Evolutionary conservation across 1,140 invertebrate species (phyloP).

Genomic region (Zelostemma sp.): DNA sequence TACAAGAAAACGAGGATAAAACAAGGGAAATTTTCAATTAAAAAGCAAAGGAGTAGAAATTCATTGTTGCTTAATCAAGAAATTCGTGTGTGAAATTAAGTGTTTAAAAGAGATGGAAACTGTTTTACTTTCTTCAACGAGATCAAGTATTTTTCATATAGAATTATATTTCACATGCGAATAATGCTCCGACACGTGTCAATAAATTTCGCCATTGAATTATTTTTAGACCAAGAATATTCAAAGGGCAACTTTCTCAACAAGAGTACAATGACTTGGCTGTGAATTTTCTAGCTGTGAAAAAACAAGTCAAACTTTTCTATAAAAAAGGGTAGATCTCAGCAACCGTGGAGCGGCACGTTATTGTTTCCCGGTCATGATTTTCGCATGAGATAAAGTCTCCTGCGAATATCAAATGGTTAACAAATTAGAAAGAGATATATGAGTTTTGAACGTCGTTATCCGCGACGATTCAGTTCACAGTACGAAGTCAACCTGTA

Average conservation of each 20-base stretch:
- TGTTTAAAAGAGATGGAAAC: no score
- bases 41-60: no score
- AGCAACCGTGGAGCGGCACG: slow-evolving; percentile 15
- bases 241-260: background rate
- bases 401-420: slow-evolving; percentile 17
- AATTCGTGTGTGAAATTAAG: no score
- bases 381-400: slow-evolving; percentile 29
- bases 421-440: slow-evolving; percentile 33
- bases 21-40: no score
- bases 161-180: background rate
- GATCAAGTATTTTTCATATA: no score
- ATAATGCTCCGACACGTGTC: background rate
- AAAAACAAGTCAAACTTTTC: background rate
- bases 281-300: background rate
- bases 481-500: slow-evolving; percentile 25
- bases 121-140: no score
- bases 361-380: slow-evolving; percentile 18
- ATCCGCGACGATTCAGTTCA: slow-evolving; percentile 8
- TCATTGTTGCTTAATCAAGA: no score
- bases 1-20: no score
- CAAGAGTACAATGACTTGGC: background rate
- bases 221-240: background rate
- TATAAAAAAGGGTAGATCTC: slow-evolving; percentile 7
- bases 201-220: background rate
- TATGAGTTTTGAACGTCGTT: slow-evolving; percentile 13